Base-by-base conservation (phyloP, 2,113 vertebrate species). In the Macquaria australasica region DNA sequence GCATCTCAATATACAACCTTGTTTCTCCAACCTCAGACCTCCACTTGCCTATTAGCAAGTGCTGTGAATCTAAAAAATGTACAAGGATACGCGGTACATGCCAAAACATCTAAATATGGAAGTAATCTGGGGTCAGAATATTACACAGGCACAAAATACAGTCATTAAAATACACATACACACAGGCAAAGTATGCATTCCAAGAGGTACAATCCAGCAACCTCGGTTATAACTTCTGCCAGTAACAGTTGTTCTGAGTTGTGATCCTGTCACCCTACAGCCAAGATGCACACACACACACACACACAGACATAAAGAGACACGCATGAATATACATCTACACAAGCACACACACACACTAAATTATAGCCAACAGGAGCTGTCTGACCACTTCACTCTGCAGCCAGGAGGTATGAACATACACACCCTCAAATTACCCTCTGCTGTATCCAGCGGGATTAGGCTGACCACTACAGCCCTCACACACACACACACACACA, bases 341-440 rank as follows among this genome's bases (percentile, higher is more conserved):
- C 68, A 71, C 41, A 64, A 16, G 31, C 67, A 66, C 53, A 82
- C 75, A 79, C 34, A 34, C 84, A 84, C 75, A 81, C 84, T 85
- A 90, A 93, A 95, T 94, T 90, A 92, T 86, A 94, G 81, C 91
- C 86, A 92, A 88, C 89, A 79, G 88, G 87, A 91, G 89, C 86
- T 48, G 89, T 88, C 91, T 92, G 90, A 94, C 91, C 88, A 15
- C 90, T 86, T 93, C 92, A 91, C 86, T 72, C 92, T 73, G 83
- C 87, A 91, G 83, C 84, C 79, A 85, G 81, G 91, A 93, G 93
- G 90, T 92, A 92, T 88, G 91, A 89, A 93, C 86, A 93, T 86
- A 91, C 90, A 92, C 90, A 90, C 92, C 92, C 93, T 94, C 91
- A 93, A 94, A 92, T 94, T 91, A 92, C 91, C 89, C 87, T 92